Conservation (phyloP, 2,888 invertebrate genomes). For the Meteorus cinctellus region DNA sequence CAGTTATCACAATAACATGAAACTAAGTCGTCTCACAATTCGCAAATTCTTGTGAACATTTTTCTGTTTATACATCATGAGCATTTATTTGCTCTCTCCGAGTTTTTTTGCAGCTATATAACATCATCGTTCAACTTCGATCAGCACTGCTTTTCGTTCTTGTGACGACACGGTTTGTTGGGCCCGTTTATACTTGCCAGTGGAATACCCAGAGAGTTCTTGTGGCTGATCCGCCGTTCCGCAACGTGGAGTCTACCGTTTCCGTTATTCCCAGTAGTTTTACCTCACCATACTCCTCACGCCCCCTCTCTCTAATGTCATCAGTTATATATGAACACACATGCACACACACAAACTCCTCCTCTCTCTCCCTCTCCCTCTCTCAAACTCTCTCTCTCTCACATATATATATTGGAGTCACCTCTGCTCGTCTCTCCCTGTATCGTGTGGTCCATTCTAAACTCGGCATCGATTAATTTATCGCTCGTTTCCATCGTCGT, state of each 20-base stretch:
- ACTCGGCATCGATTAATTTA: constrained; percentile 47
- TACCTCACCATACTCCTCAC: constrained; percentile 2
- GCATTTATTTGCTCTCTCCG: constrained; percentile 21
- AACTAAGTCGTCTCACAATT: no score
- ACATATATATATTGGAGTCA: background rate
- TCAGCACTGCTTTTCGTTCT: constrained; percentile 47
- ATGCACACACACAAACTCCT: background rate
- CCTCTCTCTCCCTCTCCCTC: no score
- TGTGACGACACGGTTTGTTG: constrained; percentile 51
- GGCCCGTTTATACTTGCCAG: constrained; percentile 39
- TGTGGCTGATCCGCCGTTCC: constrained; percentile 46
- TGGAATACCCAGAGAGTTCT: constrained; percentile 38
- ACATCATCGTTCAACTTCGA: constrained; percentile 42
- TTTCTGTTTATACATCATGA: background rate
- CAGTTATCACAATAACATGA: no score
- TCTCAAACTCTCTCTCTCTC: background rate
- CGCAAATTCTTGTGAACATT: no score
- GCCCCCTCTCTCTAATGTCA: background rate
- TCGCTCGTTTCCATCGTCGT: constrained; percentile 47
- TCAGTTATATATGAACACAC: background rate
- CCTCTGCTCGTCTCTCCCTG: background rate
- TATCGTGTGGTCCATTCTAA: constrained; percentile 2
- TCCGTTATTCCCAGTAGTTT: constrained; percentile 48
- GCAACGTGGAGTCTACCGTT: constrained; percentile 44
- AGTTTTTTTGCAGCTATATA: constrained; percentile 16